Percentiles rank a stretch among this genome's conserved stretches.
Evolutionary conservation across 2,888 invertebrate species (phyloP).

Genomic region (Phaedon cochleariae): DNA sequence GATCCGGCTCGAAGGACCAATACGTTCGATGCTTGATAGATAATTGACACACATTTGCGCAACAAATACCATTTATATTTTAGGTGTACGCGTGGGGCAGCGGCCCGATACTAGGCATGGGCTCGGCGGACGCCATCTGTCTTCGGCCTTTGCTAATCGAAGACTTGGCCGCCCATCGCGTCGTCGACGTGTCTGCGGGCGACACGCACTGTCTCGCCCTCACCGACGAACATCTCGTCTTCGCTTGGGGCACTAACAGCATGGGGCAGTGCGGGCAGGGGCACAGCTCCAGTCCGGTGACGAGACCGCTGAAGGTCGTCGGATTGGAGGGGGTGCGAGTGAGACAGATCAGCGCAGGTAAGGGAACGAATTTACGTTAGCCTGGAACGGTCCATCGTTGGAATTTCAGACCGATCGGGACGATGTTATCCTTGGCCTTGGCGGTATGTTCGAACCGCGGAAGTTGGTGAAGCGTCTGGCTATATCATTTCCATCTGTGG

Average conservation of each 20-base stretch:
- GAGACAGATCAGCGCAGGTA: constrained; percentile 70
- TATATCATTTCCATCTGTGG: too few relatives aligned
- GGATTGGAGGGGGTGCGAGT: constrained; percentile 66
- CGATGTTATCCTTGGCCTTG: too few relatives aligned
- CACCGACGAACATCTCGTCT: constrained; percentile 65
- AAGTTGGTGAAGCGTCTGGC: too few relatives aligned
- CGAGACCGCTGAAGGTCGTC: constrained; percentile 66
- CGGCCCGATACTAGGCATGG: constrained; percentile 69
- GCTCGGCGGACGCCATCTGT: constrained; percentile 66
- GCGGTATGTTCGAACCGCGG: too few relatives aligned
- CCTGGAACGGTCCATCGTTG: not conserved
- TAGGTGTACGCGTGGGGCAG: constrained; percentile 71
- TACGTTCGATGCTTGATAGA: too few relatives aligned
- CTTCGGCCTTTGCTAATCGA: constrained; percentile 66
- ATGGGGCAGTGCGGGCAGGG: constrained; percentile 74
- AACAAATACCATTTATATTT: too few relatives aligned
- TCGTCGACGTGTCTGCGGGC: constrained; percentile 70
- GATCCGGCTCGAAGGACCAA: too few relatives aligned
- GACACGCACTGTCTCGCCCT: constrained; percentile 71
- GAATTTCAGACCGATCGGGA: too few relatives aligned
- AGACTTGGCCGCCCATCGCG: constrained; percentile 63
- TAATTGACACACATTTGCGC: too few relatives aligned
- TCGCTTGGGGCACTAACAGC: constrained; percentile 71
- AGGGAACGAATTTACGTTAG: not conserved
- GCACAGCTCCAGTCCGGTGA: constrained; percentile 68